Base-by-base conservation (phyloP, 2,797 vertebrate species). In the Pantherophis alleghaniensis region DNA sequence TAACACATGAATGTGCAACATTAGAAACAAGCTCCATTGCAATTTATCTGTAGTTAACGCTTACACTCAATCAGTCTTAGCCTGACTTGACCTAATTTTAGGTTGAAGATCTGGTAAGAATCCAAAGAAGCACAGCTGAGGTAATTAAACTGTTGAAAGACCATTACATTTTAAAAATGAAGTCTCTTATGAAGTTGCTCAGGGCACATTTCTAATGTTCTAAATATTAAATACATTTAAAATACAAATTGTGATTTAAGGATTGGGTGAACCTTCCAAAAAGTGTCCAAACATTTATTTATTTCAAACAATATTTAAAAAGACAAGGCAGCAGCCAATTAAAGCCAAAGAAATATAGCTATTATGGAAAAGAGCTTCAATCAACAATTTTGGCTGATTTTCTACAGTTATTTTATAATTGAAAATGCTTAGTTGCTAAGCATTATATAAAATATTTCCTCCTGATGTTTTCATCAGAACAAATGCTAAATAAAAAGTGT, bases 161-260 rank as follows among this genome's bases (percentile, higher is more conserved):
- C 47, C 96, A 95, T 95, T 93, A 94, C 90, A 95, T n/a, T 87
- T 24, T 13, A 87, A 56, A 94, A 92, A 95, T 90, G 90, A 94
- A 94, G 95, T 96, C 94, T 95, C 69, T 95, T 95, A 86, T 66
- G 88, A 96, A 92, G 92, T 95, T 94, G 69, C 92, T 95, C 94
- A 55, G 91, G 92, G 94, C 89, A 96, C 47, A 92, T 87, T 95
- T 95, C 89, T 95, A 95, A 95, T 94, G 10, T 83, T 96, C 89
- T 96, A 83, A 90, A 95, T 95, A 91, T 89, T 95, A 96, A 95
- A 96, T 92, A 96, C 90, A 95, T 96, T 97, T 93, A 95, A 94
- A 96, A 96, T 95, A 92, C 94, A 95, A 53, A 93, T 94, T 96
- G 79, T 94, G 92, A 96, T 93, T 92, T 18, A 96, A 94, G 60